These are phyloP conservation scores for Conus ventricosus DNA, from an alignment of 1,140 invertebrate species.

Conservation along the genomic window DNA sequence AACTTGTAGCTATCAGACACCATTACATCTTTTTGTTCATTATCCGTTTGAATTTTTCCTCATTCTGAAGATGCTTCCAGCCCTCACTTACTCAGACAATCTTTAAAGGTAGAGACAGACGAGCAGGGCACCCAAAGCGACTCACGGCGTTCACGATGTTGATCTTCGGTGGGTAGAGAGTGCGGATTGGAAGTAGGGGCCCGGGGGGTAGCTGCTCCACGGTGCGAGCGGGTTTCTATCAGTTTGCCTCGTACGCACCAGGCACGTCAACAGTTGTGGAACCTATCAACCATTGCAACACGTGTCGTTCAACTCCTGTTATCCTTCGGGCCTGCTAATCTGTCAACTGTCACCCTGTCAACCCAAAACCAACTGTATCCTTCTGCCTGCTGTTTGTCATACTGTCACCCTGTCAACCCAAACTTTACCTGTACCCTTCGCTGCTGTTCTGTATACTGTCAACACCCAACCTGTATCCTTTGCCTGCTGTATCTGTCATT, in stretches of 20 bases:
- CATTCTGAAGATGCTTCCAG: neutral
- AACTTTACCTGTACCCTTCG: too few relatives aligned
- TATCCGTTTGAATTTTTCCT: too few relatives aligned
- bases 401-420: too few relatives aligned
- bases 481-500: too few relatives aligned
- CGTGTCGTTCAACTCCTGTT: neutral
- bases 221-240: constrained; percentile 90
- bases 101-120: neutral
- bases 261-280: constrained; percentile 93
- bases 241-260: constrained; percentile 92
- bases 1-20: too few relatives aligned
- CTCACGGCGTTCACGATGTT: constrained; percentile 91
- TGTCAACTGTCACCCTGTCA: too few relatives aligned
- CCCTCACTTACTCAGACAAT: neutral
- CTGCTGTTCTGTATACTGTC: too few relatives aligned
- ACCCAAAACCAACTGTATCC: too few relatives aligned
- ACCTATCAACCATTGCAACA: constrained; percentile 73
- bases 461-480: too few relatives aligned
- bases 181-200: constrained; percentile 96
- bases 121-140: constrained; percentile 24
- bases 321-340: too few relatives aligned
- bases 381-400: too few relatives aligned
- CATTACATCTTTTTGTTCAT: too few relatives aligned
- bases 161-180: constrained; percentile 93
- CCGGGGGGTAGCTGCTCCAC: constrained; percentile 97